Evolutionary conservation across 2,888 invertebrate genomes (phyloP).

Genomic region (Prosapia bicincta): DNA sequence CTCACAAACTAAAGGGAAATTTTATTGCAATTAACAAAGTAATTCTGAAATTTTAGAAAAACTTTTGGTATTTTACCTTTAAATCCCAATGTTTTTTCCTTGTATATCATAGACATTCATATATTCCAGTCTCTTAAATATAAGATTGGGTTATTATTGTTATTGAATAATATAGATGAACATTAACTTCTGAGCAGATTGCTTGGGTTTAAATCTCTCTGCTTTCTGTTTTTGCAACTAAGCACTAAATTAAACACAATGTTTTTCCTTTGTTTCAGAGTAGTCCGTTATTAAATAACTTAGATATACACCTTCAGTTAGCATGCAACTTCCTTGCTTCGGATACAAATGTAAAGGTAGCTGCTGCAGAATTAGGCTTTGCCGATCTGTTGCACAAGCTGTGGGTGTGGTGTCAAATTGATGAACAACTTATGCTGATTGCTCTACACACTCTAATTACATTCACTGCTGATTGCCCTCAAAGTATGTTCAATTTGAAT

Average conservation of each 20-base stretch:
- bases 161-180: no score
- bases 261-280: constrained; percentile 40
- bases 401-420: constrained; percentile 65
- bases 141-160: no score
- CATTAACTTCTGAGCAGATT: background rate
- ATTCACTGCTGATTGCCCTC: constrained; percentile 58
- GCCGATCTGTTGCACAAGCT: constrained; percentile 59
- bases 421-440: constrained; percentile 52
- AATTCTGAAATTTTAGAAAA: no score
- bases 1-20: no score
- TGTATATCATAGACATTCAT: no score
- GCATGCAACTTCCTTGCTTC: constrained; percentile 58
- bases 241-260: no score
- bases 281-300: constrained; percentile 54
- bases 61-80: no score
- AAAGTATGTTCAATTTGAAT: constrained; percentile 56
- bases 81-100: no score
- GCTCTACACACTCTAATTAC: constrained; percentile 58
- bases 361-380: constrained; percentile 53
- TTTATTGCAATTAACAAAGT: no score
- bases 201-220: no score
- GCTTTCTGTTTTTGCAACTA: no score
- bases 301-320: constrained; percentile 55
- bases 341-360: constrained; percentile 53
- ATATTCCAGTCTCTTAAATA: no score